Conservation (phyloP, 2,888 invertebrate species). For the Bursaphelenchus okinawaensis region DNA sequence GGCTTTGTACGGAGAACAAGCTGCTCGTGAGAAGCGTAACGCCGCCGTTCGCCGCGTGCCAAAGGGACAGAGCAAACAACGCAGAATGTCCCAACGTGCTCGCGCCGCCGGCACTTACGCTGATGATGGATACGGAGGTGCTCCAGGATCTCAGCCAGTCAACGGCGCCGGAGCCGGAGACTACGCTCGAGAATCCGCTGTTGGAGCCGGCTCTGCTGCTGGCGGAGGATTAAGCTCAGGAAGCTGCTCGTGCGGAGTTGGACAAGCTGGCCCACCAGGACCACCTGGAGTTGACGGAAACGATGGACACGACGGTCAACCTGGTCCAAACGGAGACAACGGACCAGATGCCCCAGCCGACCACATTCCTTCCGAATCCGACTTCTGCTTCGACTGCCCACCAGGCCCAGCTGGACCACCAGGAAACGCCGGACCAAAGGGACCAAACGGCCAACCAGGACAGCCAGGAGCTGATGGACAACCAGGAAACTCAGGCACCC, state of each 20-base stretch:
- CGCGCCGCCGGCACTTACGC: constrained; percentile 2
- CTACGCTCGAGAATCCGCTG: neutral
- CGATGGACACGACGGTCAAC: constrained; percentile 11
- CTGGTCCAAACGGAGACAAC: constrained; percentile 3
- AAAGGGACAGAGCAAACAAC: neutral
- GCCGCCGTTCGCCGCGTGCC: constrained; percentile 7
- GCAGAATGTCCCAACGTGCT: neutral
- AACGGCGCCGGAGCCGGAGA: neutral
- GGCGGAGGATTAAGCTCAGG: neutral
- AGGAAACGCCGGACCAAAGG: neutral
- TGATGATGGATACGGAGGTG: constrained; percentile 2
- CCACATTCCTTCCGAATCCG: neutral
- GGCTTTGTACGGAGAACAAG: neutral
- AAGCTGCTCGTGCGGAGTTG: constrained; percentile 21
- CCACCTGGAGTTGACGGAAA: constrained; percentile 21
- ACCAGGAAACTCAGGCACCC: constrained; percentile 8
- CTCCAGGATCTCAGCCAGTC: constrained; percentile 9
- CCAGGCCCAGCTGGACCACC: constrained; percentile 1
- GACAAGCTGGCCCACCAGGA: constrained; percentile 16
- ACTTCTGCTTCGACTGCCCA: constrained; percentile 2
- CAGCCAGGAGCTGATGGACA: constrained; percentile 6
- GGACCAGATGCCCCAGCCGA: neutral
- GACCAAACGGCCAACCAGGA: constrained; percentile 14
- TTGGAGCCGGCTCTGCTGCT: neutral
- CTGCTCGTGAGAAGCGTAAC: constrained; percentile 12